Percentiles rank a stretch among this genome's conserved stretches.
Conservation (phyloP, 2,888 invertebrate genomes). For the Macrosoma leucophasiata region DNA sequence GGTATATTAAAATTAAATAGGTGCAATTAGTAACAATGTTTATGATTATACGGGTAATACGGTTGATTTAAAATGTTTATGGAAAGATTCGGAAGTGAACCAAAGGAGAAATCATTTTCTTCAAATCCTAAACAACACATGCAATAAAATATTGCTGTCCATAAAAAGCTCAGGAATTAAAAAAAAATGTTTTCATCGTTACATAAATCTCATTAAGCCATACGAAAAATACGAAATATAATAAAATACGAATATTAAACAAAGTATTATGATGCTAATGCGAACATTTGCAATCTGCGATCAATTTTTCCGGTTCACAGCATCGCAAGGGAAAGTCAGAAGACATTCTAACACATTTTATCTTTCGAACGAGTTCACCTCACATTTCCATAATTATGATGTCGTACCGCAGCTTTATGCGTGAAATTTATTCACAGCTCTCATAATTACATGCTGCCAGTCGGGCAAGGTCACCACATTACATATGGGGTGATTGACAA, state of each 20-base stretch:
- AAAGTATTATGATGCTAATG: no score
- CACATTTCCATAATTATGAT: constrained; percentile 36
- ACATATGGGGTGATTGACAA: constrained; percentile 19
- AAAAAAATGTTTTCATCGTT: background rate
- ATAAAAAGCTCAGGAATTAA: background rate
- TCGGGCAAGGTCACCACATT: constrained; percentile 28
- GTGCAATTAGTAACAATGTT: no score
- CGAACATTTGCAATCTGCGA: no score
- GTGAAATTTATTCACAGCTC: constrained; percentile 42
- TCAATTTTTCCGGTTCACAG: constrained; percentile 29
- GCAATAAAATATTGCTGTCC: no score
- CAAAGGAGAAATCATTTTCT: no score
- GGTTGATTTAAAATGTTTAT: no score
- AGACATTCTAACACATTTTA: constrained; percentile 31
- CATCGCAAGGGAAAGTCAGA: constrained; percentile 31
- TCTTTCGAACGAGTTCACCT: constrained; percentile 29
- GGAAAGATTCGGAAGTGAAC: no score
- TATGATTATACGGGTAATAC: no score
- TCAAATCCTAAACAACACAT: no score
- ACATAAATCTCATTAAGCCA: background rate
- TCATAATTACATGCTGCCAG: constrained; percentile 30
- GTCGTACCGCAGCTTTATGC: constrained; percentile 31
- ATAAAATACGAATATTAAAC: no score
- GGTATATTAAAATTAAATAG: no score
- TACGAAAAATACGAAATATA: no score